These are phyloP conservation scores for Spodoptera frugiperda DNA, from an alignment of 1,140 invertebrate genomes.

Conservation along the genomic window DNA sequence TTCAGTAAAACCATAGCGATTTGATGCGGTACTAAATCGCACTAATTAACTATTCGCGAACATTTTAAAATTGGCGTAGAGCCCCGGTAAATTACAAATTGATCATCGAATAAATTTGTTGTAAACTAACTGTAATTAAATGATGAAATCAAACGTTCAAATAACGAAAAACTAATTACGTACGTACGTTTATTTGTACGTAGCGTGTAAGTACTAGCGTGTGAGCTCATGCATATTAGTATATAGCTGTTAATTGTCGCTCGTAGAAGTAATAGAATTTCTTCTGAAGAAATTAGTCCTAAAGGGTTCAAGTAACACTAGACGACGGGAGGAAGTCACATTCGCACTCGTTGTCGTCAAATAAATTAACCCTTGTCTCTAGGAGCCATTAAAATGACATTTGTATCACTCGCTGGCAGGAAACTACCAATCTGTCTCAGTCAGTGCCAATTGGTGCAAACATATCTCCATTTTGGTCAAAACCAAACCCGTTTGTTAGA, in stretches of 20 bases:
- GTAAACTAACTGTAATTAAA: conserved; percentile 17
- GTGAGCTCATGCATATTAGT: neutral
- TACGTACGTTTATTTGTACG: neutral
- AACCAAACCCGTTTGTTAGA: conserved; percentile 10
- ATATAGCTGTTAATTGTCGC: conserved; percentile 25
- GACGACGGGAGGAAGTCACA: conserved; percentile 50
- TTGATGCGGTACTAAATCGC: conserved; percentile 17
- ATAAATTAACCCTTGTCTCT: conserved; percentile 68
- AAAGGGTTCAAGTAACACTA: neutral
- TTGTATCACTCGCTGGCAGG: conserved; percentile 69
- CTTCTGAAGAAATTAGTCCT: conserved; percentile 25
- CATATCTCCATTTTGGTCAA: conserved; percentile 49
- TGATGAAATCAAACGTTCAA: conserved; percentile 6
- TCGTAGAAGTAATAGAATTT: conserved; percentile 29
- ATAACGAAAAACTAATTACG: conserved; percentile 7
- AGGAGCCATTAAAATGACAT: conserved; percentile 63
- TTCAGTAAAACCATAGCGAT: conserved; percentile 9
- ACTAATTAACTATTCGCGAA: conserved; percentile 25
- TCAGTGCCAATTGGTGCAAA: conserved; percentile 65
- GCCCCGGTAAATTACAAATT: conserved; percentile 21
- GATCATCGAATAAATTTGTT: neutral
- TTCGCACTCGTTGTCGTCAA: conserved; percentile 56
- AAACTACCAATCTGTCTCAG: conserved; percentile 68
- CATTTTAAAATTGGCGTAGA: conserved; percentile 4
- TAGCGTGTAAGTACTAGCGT: too few species aligned